Percentiles rank a stretch among this genome's conserved stretches.
These are phyloP conservation scores for Pristionchus maxplancki DNA, from an alignment of 2,888 invertebrate genomes.

Conservation along the genomic window DNA sequence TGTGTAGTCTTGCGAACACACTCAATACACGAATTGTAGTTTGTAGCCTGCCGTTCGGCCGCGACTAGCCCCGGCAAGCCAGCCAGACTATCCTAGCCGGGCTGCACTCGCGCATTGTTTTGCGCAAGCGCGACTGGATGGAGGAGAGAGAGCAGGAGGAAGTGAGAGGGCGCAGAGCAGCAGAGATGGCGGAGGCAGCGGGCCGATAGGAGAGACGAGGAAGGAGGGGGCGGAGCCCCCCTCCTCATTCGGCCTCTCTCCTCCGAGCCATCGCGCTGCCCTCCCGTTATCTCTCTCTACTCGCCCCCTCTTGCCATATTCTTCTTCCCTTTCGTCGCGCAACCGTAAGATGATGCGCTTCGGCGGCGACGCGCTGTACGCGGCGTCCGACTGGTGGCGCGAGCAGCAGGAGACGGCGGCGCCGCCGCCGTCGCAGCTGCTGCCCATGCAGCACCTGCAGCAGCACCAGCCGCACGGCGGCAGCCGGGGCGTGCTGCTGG, in stretches of 20 bases:
- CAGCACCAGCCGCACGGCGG: background rate
- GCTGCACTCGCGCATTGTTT: conserved; percentile 34
- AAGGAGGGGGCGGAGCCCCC: background rate
- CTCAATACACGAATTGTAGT: background rate
- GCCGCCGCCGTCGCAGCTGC: background rate
- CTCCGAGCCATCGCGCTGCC: background rate
- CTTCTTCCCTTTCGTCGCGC: background rate
- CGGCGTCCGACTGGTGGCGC: conserved; percentile 26
- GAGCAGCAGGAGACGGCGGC: conserved; percentile 31
- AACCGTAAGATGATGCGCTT: conserved; percentile 17
- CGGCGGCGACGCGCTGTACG: conserved; percentile 42
- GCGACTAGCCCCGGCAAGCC: too few relatives aligned
- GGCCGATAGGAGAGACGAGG: background rate
- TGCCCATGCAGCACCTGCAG: background rate
- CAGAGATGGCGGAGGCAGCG: background rate
- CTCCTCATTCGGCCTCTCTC: background rate
- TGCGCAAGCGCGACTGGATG: background rate
- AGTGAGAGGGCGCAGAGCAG: background rate
- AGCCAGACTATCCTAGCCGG: background rate
- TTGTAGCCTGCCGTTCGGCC: background rate
- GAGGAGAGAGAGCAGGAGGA: background rate
- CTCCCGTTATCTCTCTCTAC: background rate
- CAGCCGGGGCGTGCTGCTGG: conserved; percentile 10
- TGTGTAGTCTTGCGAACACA: background rate
- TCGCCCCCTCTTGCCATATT: background rate